A percentile compares a stretch with the other conserved stretches of the same genome.
These are phyloP conservation scores for Zaprionus inermis DNA, from an alignment of 1,140 invertebrate species.

Conservation along the genomic window DNA sequence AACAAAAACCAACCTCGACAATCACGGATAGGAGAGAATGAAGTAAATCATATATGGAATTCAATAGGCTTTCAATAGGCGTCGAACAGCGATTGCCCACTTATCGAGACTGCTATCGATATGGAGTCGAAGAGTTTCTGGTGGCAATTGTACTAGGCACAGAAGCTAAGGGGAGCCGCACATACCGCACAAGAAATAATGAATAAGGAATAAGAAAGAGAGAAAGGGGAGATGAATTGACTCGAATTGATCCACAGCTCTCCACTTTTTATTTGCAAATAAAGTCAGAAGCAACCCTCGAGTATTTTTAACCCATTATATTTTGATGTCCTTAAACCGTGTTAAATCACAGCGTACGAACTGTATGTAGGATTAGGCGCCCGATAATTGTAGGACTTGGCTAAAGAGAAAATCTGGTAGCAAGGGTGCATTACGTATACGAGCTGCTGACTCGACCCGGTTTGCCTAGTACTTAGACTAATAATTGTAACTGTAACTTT, in stretches of 20 bases:
- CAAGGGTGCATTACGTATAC: constrained; percentile 56
- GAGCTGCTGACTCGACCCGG: constrained; percentile 26
- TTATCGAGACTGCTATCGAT: not conserved
- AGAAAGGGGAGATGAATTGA: not conserved
- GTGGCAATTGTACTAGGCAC: constrained; percentile 27
- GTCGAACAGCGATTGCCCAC: constrained; percentile 36
- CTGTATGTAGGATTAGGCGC: constrained; percentile 2
- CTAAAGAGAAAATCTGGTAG: constrained; percentile 3
- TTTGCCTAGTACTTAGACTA: constrained; percentile 40
- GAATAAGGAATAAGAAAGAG: not conserved
- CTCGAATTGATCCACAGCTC: not conserved
- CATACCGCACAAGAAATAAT: constrained; percentile 39
- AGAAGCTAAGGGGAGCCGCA: constrained; percentile 40
- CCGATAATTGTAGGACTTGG: not conserved
- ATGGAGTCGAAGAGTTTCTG: constrained; percentile 15
- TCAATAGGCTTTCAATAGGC: constrained; percentile 41
- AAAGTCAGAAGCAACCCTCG: not conserved
- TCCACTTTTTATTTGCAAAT: constrained; percentile 2
- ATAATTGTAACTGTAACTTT: constrained; percentile 56
- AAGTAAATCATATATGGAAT: constrained; percentile 62
- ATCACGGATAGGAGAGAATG: constrained; percentile 63
- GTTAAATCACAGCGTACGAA: not conserved
- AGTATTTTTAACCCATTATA: constrained; percentile 5
- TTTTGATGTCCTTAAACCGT: not conserved
- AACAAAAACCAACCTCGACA: constrained; percentile 70